These are phyloP conservation scores for Caenorhabditis becei DNA, from an alignment of 2,888 invertebrate genomes.

Conservation along the genomic window DNA sequence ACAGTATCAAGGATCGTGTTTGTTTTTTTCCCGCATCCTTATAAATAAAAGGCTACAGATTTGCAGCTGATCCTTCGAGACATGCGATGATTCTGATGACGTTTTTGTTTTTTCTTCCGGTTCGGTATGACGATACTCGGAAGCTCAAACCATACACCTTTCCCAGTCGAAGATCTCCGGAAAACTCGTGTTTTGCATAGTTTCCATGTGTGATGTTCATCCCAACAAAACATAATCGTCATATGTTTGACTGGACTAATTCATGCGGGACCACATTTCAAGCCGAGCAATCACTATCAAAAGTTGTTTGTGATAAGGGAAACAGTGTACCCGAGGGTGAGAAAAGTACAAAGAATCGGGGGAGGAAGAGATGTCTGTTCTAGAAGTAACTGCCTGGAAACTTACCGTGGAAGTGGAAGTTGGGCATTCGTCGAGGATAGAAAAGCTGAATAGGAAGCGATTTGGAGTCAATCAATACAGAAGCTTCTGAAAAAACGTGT, in stretches of 20 bases:
- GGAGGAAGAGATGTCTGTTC: too few species aligned
- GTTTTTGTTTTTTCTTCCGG: too few species aligned
- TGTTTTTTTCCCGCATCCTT: background rate
- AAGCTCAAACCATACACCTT: too few species aligned
- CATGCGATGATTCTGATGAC: background rate
- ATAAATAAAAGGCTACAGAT: too few species aligned
- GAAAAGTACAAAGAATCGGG: slow-evolving; percentile 1
- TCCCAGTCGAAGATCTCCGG: too few species aligned
- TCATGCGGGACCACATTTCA: background rate
- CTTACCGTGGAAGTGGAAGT: too few species aligned
- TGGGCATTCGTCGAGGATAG: too few species aligned
- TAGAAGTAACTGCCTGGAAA: too few species aligned
- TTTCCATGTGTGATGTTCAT: background rate
- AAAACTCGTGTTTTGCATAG: background rate
- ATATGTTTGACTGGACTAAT: background rate
- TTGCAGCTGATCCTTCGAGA: background rate
- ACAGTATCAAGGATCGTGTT: background rate
- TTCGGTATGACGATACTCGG: too few species aligned
- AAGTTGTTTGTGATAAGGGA: slow-evolving; percentile 18
- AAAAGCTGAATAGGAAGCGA: too few species aligned
- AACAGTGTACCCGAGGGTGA: slow-evolving; percentile 11
- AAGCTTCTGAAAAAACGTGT: too few species aligned
- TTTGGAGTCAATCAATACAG: too few species aligned
- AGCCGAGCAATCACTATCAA: background rate
- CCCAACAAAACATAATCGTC: background rate